A percentile compares a stretch with the other conserved stretches of the same genome.
Evolutionary conservation across 2,888 invertebrate species (phyloP).

Genomic region (Eupeodes luniger): DNA sequence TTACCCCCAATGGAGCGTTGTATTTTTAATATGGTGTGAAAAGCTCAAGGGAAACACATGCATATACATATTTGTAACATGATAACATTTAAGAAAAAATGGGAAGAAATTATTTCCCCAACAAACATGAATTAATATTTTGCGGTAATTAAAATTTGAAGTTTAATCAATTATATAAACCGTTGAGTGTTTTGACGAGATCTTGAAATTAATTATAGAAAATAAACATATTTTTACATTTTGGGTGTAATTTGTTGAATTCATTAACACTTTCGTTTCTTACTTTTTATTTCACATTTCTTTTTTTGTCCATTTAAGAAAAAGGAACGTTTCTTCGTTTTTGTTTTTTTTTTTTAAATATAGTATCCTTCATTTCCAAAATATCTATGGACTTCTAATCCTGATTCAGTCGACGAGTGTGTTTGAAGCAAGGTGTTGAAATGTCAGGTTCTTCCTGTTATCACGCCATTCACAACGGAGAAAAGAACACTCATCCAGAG

Average conservation of each 20-base stretch:
- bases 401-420: too few relatives aligned
- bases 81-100: background rate
- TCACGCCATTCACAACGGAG: slow-evolving; percentile 16
- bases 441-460: slow-evolving; percentile 22
- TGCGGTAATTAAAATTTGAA: slow-evolving; percentile 52
- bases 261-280: background rate
- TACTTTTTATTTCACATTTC: background rate
- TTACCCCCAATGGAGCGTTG: slow-evolving; percentile 7
- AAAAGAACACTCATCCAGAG: slow-evolving; percentile 4
- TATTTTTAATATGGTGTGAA: background rate
- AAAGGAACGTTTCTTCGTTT: background rate
- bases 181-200: background rate
- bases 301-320: background rate
- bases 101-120: too few relatives aligned
- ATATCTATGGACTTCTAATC: background rate
- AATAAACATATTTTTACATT: background rate
- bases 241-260: background rate
- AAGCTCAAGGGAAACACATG: background rate
- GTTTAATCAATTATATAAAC: background rate
- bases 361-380: background rate
- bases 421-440: background rate
- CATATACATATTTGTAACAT: background rate
- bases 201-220: background rate
- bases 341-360: background rate
- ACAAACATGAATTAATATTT: slow-evolving; percentile 9